Percentiles rank a stretch among this genome's conserved stretches.
Evolutionary conservation across 2,888 invertebrate genomes (phyloP).

Genomic region (Heliconius erato): DNA sequence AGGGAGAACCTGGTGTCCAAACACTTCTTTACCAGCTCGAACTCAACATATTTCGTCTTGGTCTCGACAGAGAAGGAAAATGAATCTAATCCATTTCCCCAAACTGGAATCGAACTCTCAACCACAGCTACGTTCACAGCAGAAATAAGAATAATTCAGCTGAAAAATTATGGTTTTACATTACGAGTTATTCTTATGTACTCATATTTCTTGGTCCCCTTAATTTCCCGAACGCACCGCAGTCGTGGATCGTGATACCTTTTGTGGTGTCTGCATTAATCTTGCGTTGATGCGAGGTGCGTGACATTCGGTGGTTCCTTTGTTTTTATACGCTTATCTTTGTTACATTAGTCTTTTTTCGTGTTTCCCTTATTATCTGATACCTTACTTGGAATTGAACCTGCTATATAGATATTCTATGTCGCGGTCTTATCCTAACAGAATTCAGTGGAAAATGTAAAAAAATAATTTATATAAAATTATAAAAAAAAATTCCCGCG

Average conservation of each 20-base stretch:
- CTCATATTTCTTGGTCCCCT: conserved; percentile 25
- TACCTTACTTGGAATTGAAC: neutral
- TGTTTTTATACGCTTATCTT: conserved; percentile 15
- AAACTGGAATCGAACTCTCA: neutral
- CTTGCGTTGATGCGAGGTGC: conserved; percentile 38
- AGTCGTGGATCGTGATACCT: conserved; percentile 31
- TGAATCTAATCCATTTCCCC: neutral
- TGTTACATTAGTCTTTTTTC: neutral
- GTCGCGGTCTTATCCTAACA: too few relatives aligned
- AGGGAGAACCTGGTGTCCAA: too few relatives aligned
- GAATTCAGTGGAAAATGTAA: too few relatives aligned
- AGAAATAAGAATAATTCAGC: neutral
- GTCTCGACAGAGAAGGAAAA: neutral
- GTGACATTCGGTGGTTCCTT: conserved; percentile 37
- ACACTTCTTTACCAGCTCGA: too few relatives aligned
- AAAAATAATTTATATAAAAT: too few relatives aligned
- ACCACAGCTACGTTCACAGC: neutral
- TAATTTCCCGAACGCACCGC: conserved; percentile 38
- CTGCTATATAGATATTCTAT: too few relatives aligned
- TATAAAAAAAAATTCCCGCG: too few relatives aligned
- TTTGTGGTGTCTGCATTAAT: conserved; percentile 41
- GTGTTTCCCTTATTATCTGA: neutral
- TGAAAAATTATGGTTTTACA: conserved; percentile 23
- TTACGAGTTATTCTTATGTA: conserved; percentile 9
- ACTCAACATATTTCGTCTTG: too few relatives aligned